phyloP scores from a whole-genome alignment of 2,888 invertebrate species.

The Agriotes lineatus region DNA sequence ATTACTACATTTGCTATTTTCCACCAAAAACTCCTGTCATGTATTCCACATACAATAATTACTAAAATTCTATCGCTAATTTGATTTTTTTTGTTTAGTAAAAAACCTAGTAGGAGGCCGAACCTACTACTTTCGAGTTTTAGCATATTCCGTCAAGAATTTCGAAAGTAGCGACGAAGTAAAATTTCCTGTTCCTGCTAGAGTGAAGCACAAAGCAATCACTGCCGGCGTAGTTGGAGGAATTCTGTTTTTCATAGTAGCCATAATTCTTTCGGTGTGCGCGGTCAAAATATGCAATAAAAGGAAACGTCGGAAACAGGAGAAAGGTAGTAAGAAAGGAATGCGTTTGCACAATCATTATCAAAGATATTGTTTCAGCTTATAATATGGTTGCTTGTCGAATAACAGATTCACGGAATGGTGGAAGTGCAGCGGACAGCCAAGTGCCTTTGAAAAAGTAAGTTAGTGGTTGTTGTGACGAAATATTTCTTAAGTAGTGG shows the following conservation, averaged over 20 bases:
- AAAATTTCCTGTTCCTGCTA: constrained; percentile 89
- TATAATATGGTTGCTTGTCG: constrained; percentile 99
- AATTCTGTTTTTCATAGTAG: constrained; percentile 96
- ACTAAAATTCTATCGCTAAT: too few relatives aligned
- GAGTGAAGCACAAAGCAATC: constrained; percentile 95
- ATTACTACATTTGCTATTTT: too few relatives aligned
- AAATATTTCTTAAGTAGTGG: constrained; percentile 3
- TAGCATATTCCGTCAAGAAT: constrained; percentile 88
- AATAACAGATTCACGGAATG: constrained; percentile 93
- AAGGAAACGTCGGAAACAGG: constrained; percentile 95
- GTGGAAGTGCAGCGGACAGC: constrained; percentile 84
- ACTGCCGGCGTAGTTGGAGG: constrained; percentile 97
- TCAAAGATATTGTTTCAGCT: constrained; percentile 76
- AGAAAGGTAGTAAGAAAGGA: constrained; percentile 80
- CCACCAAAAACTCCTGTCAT: too few relatives aligned
- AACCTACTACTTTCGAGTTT: constrained; percentile 92
- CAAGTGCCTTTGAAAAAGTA: constrained; percentile 99
- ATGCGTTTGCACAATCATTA: constrained; percentile 2
- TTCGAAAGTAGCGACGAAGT: constrained; percentile 90
- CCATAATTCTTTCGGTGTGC: constrained; percentile 96
- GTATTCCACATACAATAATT: too few relatives aligned
- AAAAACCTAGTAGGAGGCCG: constrained; percentile 92
- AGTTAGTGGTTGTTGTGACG: constrained; percentile 66
- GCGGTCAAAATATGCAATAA: constrained; percentile 98
- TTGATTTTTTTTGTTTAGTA: constrained; percentile 69